Conservation (phyloP, 2,797 vertebrate genomes). For the Notolepis coatsorum region DNA sequence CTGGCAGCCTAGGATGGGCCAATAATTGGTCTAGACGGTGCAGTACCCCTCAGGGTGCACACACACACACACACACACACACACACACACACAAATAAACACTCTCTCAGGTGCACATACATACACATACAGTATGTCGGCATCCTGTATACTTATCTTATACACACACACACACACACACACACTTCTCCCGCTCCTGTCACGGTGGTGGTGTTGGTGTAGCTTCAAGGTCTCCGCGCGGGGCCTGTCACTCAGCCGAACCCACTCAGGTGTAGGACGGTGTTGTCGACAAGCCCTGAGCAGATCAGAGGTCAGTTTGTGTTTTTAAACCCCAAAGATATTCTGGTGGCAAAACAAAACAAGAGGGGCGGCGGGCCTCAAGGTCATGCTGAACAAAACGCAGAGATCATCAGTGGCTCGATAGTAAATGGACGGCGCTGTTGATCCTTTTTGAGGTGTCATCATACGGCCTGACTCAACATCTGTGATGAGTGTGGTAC, state of each 20-base stretch:
- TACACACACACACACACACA: conserved; percentile 4
- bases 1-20: conserved; percentile 52
- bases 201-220: conserved; percentile 15
- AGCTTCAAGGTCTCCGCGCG: neutral
- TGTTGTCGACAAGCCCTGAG: conserved; percentile 40
- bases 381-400: conserved; percentile 31
- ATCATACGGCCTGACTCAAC: too few species aligned
- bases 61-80: neutral
- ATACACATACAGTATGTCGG: neutral
- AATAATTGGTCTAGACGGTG: conserved; percentile 67
- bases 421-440: too few species aligned
- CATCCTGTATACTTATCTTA: neutral
- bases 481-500: too few species aligned
- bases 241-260: conserved; percentile 6
- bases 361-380: neutral
- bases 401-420: conserved; percentile 3
- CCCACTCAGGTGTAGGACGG: conserved; percentile 22
- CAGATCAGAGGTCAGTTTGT: conserved; percentile 33
- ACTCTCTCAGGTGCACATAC: neutral
- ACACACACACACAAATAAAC: neutral
- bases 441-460: too few species aligned
- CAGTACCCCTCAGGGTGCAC: conserved; percentile 21
- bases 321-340: conserved; percentile 39
- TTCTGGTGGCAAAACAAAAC: neutral
- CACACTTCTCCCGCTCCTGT: neutral